phyloP scores from a whole-genome alignment of 2,888 invertebrate genomes.

The Nebria salina region DNA sequence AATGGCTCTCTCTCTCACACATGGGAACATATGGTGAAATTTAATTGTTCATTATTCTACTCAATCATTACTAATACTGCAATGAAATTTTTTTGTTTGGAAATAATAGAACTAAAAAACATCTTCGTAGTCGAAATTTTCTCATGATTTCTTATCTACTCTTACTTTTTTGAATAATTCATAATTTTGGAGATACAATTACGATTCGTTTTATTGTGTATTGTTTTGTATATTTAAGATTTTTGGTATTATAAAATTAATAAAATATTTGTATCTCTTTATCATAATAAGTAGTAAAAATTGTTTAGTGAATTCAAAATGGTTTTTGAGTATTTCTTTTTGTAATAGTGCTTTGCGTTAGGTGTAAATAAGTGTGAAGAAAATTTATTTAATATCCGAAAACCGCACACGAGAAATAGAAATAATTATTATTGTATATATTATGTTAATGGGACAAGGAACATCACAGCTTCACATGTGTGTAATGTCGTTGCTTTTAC shows the following conservation, averaged over 20 bases:
- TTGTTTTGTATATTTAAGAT: too few species aligned
- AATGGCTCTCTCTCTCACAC: conserved; percentile 17
- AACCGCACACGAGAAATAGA: conserved; percentile 24
- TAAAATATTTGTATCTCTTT: too few species aligned
- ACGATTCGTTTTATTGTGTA: too few species aligned
- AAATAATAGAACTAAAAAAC: too few species aligned
- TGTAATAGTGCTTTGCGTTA: not conserved
- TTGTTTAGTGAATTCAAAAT: not conserved
- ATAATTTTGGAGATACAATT: too few species aligned
- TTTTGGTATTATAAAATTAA: too few species aligned
- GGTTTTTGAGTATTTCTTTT: not conserved
- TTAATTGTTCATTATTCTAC: not conserved
- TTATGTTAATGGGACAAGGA: conserved; percentile 36
- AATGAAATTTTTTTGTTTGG: too few species aligned
- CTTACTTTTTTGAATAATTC: too few species aligned
- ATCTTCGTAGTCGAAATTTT: too few species aligned
- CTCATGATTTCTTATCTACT: too few species aligned
- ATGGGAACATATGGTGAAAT: conserved; percentile 31
- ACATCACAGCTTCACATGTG: not conserved
- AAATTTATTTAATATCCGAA: conserved; percentile 35
- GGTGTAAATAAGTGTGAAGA: conserved; percentile 21
- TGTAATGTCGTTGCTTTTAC: not conserved
- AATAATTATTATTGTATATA: conserved; percentile 41
- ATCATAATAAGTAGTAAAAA: too few species aligned
- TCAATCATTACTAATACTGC: not conserved